A percentile compares a stretch with the other conserved stretches of the same genome.
Evolutionary conservation across 2,888 invertebrate species (phyloP).

Genomic region (Blera fallax): DNA sequence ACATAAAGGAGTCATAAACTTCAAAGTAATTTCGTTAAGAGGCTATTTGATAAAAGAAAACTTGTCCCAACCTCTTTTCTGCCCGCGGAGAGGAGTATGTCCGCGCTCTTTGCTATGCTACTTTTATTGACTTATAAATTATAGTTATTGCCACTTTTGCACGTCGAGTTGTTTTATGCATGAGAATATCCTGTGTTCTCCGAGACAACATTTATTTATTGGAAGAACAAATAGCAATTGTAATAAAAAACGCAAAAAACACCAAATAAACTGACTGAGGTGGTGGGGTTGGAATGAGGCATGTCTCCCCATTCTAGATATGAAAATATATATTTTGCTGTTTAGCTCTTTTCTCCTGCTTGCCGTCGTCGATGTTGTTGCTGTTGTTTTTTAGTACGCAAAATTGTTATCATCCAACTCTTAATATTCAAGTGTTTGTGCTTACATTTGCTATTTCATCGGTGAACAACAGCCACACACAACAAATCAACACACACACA

Average conservation of each 20-base stretch:
- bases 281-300: not conserved
- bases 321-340: conserved; percentile 55
- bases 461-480: conserved; percentile 55
- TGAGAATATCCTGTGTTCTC: conserved; percentile 50
- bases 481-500: conserved; percentile 29
- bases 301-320: not conserved
- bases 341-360: conserved; percentile 18
- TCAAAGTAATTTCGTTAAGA: conserved; percentile 63
- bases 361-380: conserved; percentile 14
- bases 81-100: not conserved
- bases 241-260: conserved; percentile 50
- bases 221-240: conserved; percentile 57
- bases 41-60: conserved; percentile 54
- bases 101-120: conserved; percentile 22
- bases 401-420: conserved; percentile 65
- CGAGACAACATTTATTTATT: conserved; percentile 61
- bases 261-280: conserved; percentile 33
- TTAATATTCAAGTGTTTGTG: conserved; percentile 66
- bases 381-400: conserved; percentile 48
- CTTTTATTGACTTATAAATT: conserved; percentile 67
- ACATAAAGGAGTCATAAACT: conserved; percentile 55
- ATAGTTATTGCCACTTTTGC: conserved; percentile 67
- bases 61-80: not conserved
- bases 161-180: conserved; percentile 68
- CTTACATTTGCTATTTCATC: conserved; percentile 69